Evolutionary conservation across 2,888 invertebrate genomes (phyloP).

Genomic region (Gerris lacustris): DNA sequence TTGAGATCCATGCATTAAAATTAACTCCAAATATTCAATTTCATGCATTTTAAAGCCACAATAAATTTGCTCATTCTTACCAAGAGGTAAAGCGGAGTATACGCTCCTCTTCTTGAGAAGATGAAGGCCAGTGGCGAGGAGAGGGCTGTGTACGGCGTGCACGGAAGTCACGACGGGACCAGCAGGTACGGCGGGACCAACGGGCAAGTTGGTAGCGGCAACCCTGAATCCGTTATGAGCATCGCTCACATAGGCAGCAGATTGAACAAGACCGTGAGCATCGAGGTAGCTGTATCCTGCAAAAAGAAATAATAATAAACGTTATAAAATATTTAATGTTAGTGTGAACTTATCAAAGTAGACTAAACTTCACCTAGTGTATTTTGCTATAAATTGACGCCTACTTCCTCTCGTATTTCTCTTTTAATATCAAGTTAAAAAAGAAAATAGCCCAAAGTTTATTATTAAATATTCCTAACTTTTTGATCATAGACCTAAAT

Average conservation of each 20-base stretch:
- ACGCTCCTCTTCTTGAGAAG: conserved; percentile 24
- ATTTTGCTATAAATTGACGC: no score
- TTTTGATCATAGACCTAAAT: no score
- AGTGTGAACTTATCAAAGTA: conserved; percentile 33
- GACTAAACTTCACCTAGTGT: no score
- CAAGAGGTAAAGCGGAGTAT: not conserved
- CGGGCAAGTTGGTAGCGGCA: conserved; percentile 50
- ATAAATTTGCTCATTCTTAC: not conserved
- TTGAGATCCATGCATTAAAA: no score
- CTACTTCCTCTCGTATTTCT: no score
- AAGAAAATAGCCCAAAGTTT: no score
- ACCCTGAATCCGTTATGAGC: conserved; percentile 51
- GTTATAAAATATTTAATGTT: not conserved
- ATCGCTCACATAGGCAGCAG: conserved; percentile 52
- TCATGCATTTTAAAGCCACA: no score
- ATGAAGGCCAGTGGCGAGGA: conserved; percentile 24
- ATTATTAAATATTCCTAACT: no score
- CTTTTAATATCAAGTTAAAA: no score
- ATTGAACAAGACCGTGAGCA: conserved; percentile 50
- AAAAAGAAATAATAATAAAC: not conserved
- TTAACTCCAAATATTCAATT: no score
- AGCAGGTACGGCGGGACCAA: conserved; percentile 21
- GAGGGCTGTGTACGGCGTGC: not conserved
- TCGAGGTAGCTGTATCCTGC: conserved; percentile 55
- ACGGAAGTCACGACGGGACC: conserved; percentile 9